Evolutionary conservation across 2,888 invertebrate species (phyloP).

Genomic region (Liodrosophila aerea): DNA sequence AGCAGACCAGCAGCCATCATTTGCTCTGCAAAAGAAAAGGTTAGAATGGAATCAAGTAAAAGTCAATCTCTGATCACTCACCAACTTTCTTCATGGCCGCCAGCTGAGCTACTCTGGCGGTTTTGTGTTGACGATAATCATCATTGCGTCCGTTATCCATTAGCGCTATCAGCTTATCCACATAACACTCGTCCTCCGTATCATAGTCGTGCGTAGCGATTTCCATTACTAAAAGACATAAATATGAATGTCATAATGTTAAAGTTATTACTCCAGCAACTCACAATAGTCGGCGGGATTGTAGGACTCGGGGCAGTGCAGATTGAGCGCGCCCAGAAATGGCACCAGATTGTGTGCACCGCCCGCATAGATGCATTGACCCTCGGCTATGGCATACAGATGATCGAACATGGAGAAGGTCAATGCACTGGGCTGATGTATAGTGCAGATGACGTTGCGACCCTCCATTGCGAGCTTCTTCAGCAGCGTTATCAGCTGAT

Average conservation of each 20-base stretch:
- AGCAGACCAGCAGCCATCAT: conserved; percentile 83
- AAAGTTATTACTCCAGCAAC: conserved; percentile 75
- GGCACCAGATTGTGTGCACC: conserved; percentile 89
- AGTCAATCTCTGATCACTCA: conserved; percentile 47
- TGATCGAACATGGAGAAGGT: conserved; percentile 95
- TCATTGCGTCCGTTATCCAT: conserved; percentile 86
- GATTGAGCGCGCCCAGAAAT: conserved; percentile 87
- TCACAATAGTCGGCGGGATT: conserved; percentile 95
- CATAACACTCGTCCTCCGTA: conserved; percentile 80
- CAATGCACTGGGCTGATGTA: conserved; percentile 95
- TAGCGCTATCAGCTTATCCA: conserved; percentile 84
- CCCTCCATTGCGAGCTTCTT: conserved; percentile 92
- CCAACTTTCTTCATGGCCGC: conserved; percentile 81
- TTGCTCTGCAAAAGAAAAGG: conserved; percentile 83
- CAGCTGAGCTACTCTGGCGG: conserved; percentile 79
- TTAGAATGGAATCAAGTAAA: neutral
- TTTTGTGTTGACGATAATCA: conserved; percentile 83
- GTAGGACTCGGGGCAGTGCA: conserved; percentile 93
- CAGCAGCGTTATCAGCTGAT: conserved; percentile 90
- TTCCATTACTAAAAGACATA: conserved; percentile 89
- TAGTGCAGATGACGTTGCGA: conserved; percentile 92
- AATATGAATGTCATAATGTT: too few species aligned
- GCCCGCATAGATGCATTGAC: conserved; percentile 91
- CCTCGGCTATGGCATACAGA: conserved; percentile 91
- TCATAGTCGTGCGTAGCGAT: conserved; percentile 92